Base-by-base conservation (phyloP, 2,113 vertebrate species). In the Anoplopoma fimbria region DNA sequence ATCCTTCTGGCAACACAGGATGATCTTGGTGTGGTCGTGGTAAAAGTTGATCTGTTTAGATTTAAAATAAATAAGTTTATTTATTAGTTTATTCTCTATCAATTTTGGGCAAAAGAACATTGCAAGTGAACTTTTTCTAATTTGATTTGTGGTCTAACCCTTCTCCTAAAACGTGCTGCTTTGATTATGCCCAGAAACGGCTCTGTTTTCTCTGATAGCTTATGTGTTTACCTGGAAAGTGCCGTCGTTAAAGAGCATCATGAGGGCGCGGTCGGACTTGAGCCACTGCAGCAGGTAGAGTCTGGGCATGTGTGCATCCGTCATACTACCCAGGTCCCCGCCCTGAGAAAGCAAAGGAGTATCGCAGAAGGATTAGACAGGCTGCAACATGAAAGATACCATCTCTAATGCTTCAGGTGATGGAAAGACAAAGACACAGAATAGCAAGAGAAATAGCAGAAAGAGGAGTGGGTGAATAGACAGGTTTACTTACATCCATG, bases 181-280 rank as follows among this genome's bases (percentile, higher is more conserved):
- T 40, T 65, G 74, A 73, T 53, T 82, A 67, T 82, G 69, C 80
- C 40, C 72, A 73, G 70, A 68, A 87, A 87, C 29, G 1, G 31
- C 34, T 45, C 9, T 38, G 53, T 69, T 79, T 80, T 25, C 4
- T 25, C 8, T 51, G 2, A 29, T 9, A n/a, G 70, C 57, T 13
- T 19, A 21, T 42, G 74, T 69, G 88, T 90, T 95, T 96, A 99
- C 98, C 96, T 99, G 98, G 93, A 99, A 99, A 0, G 98, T 99
- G 95, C 98, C 97, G 31, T 99, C 97, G 45, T 97, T 99, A 90
- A 99, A 99, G 27, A 99, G 97, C 98, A 99, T 99, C 97, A 99
- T 97, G 84, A 99, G 94, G 77, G 98, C 98, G 85, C 97, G 97
- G 92, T 99, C 98, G 36, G 98, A 99, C 90, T 99, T 99, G 67